Base-by-base conservation (phyloP, 2,888 invertebrate genomes). In the Drosophila crucigera region DNA sequence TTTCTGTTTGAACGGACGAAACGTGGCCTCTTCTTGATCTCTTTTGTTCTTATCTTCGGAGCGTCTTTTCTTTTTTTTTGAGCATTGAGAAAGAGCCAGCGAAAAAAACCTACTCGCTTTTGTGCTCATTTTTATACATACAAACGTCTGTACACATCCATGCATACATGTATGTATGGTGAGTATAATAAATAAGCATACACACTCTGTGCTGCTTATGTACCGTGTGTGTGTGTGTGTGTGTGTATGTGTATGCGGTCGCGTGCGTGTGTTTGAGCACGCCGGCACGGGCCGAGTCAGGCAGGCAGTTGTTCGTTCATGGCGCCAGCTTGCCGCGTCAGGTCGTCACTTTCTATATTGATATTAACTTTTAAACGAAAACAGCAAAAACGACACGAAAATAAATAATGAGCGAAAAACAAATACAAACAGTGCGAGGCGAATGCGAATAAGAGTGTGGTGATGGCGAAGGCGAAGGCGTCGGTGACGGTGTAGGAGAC, bases 271-370 rank as follows among this genome's bases (percentile, higher is more conserved):
- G 81, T 75, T 81, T 82, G 85, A 83, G 83, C 84, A 84, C 84
- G 80, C 78, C 89, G 82, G 76, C 81, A 75, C 76, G 75, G 76
- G 78, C 75, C 80, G 68, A 72, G 61, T n/a, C 52, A 75, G 67
- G 77, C 83, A 74, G 75, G 80, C 78, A 83, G 80, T 82, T 86
- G 81, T 82, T 87, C 89, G 87, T 79, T 84, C 78, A 83, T 90
- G 91, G 91, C 91, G 91, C 91, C 91, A 91, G 90, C 78, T 78
- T 90, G 91, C 85, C 91, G 91, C 91, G 91, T 90, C 91, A 89
- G 91, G 84, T 89, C 91, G 91, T 91, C 91, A 91, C 91, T 91
- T 91, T 91, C 91, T 91, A 89, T 89, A 91, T 88, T 90, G 91
- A 91, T 90, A 88, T 89, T 90, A 91, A 89, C 89, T 90, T 90